Evolutionary conservation across 1,140 invertebrate genomes (phyloP).

Genomic region (Lasaia peninsularis): DNA sequence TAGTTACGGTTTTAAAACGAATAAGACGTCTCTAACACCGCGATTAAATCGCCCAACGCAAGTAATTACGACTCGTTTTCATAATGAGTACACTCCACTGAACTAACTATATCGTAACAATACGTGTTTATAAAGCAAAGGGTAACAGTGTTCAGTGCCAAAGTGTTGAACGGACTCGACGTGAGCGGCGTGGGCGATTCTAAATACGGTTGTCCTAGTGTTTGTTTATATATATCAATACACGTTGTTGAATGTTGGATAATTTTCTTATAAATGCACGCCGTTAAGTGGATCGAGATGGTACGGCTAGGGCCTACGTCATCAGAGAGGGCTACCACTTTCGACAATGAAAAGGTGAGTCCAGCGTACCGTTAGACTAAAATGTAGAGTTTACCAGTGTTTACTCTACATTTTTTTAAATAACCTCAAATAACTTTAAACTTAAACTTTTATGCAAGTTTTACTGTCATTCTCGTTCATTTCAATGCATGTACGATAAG

Average conservation of each 20-base stretch:
- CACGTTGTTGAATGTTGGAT: conserved; percentile 34
- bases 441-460: too few species aligned
- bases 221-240: conserved; percentile 25
- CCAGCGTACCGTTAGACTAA: conserved; percentile 33
- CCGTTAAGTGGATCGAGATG: conserved; percentile 71
- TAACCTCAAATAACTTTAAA: too few species aligned
- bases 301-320: conserved; percentile 55
- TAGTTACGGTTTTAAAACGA: conserved; percentile 24
- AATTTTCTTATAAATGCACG: conserved; percentile 52
- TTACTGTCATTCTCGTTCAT: too few species aligned
- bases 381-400: too few species aligned
- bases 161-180: conserved; percentile 36
- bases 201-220: conserved; percentile 49
- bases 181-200: conserved; percentile 55
- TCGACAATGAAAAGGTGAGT: conserved; percentile 63
- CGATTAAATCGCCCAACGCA: conserved; percentile 18
- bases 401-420: too few species aligned
- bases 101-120: conserved; percentile 29
- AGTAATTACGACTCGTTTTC: conserved; percentile 31
- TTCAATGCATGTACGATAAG: too few species aligned
- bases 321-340: conserved; percentile 52
- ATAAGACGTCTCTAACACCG: not conserved
- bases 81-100: conserved; percentile 35
- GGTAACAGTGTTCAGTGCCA: conserved; percentile 32
- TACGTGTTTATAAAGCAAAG: conserved; percentile 59